Percentiles rank a stretch among this genome's conserved stretches.
Conservation (phyloP, 2,113 vertebrate genomes). For the Siphamia tubifer region DNA sequence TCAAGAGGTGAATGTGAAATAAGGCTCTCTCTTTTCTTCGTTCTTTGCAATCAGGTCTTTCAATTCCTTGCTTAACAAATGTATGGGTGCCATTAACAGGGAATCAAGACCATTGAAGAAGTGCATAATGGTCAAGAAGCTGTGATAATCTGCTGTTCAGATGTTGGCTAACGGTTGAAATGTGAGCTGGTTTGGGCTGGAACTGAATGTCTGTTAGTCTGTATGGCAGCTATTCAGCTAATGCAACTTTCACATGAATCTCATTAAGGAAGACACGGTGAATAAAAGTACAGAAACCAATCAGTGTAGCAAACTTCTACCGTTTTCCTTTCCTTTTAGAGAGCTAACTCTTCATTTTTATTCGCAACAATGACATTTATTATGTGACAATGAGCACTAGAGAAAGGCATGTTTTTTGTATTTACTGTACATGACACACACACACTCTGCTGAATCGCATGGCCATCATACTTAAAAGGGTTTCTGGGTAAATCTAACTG, state of each 20-base stretch:
- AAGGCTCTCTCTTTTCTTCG: slow-evolving; percentile 59
- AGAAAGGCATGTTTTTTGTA: neutral
- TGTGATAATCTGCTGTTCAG: slow-evolving; percentile 64
- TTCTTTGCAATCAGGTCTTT: slow-evolving; percentile 51
- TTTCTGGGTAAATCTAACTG: slow-evolving; percentile 2
- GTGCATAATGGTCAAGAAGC: slow-evolving; percentile 60
- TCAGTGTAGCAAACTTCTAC: neutral
- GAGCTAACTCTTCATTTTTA: neutral
- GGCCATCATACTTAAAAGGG: neutral
- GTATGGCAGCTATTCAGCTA: slow-evolving; percentile 44
- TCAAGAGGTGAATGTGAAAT: slow-evolving; percentile 68
- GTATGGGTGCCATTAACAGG: slow-evolving; percentile 44
- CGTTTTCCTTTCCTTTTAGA: neutral
- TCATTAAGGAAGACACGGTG: neutral
- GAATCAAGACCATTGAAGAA: slow-evolving; percentile 57
- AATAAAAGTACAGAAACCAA: slow-evolving; percentile 25
- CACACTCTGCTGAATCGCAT: neutral
- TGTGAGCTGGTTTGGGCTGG: slow-evolving; percentile 40
- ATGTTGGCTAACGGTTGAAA: slow-evolving; percentile 58
- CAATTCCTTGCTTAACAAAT: slow-evolving; percentile 64
- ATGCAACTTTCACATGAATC: slow-evolving; percentile 47
- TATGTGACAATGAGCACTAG: slow-evolving; percentile 17
- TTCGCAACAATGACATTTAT: slow-evolving; percentile 18
- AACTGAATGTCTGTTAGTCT: slow-evolving; percentile 30
- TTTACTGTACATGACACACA: slow-evolving; percentile 1